Evolutionary conservation across 2,113 vertebrate species (phyloP), one percentile per base, ranked within the genome.

Genomic region (Oxyruncus cristatus): DNA sequence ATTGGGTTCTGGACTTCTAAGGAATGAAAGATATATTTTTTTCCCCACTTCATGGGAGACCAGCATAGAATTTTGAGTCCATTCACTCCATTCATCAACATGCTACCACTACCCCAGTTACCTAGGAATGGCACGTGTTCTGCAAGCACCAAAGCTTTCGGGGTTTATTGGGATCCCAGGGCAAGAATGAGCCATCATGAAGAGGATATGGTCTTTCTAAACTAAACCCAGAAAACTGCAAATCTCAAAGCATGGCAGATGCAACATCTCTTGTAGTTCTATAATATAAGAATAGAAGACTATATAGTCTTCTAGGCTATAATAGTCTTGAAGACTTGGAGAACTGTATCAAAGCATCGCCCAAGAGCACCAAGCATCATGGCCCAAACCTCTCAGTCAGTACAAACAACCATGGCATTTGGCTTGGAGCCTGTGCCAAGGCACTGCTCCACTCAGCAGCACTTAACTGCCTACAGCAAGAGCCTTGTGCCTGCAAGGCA

Each of bases 321-420:
- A 47, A 58, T 5, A 41, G 17, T 17, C 46, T 33, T 62, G 37
- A 82, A 74, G 12, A 22, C 35, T 26, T n/a, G 16, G 23, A 72
- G 67, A 79, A 28, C 35, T 30, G 28, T 27, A 50, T 20, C n/a
- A 61, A 76, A 39, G 42, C 28, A n/a, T 9, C 50, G 18, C 30
- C 73, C 6, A 21, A 63, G 30, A 85, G 21, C 56, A 82, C 11
- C 7, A 42, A 61, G 27, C 0, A 0, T 23, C 26, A 16, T 0
- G 13, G 26, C 30, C 59, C 37, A 63, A 55, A 67, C 5, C 19
- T 11, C 33, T 44, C 56, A 20, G 30, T 5, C 52, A 56, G 46
- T 4, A 39, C 0, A 1, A 85, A 52, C 22, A 61, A 41, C 4
- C 0, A 0, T 1, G 20, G 47, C 35, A 35, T 12, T 42, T 6